A percentile compares a stretch with the other conserved stretches of the same genome.
Conservation (phyloP, 2,888 invertebrate genomes). For the Unio pictorum region DNA sequence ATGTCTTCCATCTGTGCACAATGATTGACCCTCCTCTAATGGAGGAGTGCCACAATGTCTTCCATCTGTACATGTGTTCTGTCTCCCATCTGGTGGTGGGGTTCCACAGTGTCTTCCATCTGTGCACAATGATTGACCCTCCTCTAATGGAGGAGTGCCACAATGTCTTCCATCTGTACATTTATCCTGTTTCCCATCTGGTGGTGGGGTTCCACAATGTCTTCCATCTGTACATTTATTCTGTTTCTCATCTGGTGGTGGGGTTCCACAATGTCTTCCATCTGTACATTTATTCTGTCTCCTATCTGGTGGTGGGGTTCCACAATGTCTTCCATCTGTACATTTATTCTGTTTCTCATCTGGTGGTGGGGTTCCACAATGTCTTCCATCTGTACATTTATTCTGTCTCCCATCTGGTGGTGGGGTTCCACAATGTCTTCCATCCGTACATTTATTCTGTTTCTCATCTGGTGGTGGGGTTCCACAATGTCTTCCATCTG, state of each 20-base stretch:
- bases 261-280: constrained; percentile 43
- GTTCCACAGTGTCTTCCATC: constrained; percentile 39
- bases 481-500: constrained; percentile 42
- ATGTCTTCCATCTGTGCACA: constrained; percentile 31
- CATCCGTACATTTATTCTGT: constrained; percentile 24
- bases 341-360: constrained; percentile 17
- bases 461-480: constrained; percentile 27
- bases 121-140: constrained; percentile 11
- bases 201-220: constrained; percentile 31
- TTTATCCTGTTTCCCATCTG: constrained; percentile 4
- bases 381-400: constrained; percentile 28
- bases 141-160: constrained; percentile 13
- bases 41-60: constrained; percentile 18
- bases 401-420: constrained; percentile 19
- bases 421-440: constrained; percentile 36
- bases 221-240: constrained; percentile 24
- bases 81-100: constrained; percentile 23
- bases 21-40: constrained; percentile 6
- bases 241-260: constrained; percentile 11
- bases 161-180: constrained; percentile 15
- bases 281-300: constrained; percentile 22
- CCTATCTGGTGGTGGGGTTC: constrained; percentile 20
- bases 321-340: constrained; percentile 38
- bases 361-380: constrained; percentile 31
- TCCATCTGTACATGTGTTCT: constrained; percentile 13